Base-by-base conservation (phyloP, 1,140 invertebrate genomes). In the Oryzaephilus surinamensis region DNA sequence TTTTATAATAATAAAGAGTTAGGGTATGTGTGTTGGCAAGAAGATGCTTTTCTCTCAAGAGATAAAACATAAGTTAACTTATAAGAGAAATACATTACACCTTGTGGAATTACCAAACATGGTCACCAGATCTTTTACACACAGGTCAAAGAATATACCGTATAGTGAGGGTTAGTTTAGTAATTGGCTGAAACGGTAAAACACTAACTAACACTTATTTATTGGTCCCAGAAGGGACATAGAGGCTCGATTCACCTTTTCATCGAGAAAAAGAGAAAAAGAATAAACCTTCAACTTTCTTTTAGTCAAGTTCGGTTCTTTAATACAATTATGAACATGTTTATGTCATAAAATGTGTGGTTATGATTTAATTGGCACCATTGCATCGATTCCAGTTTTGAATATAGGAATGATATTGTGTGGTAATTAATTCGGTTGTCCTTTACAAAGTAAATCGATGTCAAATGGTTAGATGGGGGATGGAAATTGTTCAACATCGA, bases 61-160 rank as follows among this genome's bases (percentile, higher is more conserved):
- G 41, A 19, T 28, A 13, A 16, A 17, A 20, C 40, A 36, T 37
- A 43, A 37, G 17, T 43, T 43, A 7, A 8, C 12, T 18, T 31
- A 33, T 46, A 50, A 50, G 47, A 50, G 44, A 50, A 43, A 50
- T 37, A 50, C 44, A 50, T 50, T 46, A 43, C 37, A 50, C 47
- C 47, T 48, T 29, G 11, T 32, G 43, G 47, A 50, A 50, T 50
- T 46, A 32, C 38, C 32, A 46, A 21, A 46, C 47, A 50, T 40
- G 44, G 44, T 46, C 43, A 50, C 32, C 29, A 41, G 34, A 46
- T 49, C 41, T 45, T 48, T 31, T 12, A n/a, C n/a, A n/a, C n/a
- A n/a, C 32, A 38, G 43, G 46, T 49, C 43, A 45, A 49, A 45
- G 43, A 49, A 49, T 45, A 45, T 31, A 31, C 11, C 8, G 23